These are phyloP conservation scores for Montipora foliosa DNA, from an alignment of 64 coral and sea anemone species.

Conservation along the genomic window DNA sequence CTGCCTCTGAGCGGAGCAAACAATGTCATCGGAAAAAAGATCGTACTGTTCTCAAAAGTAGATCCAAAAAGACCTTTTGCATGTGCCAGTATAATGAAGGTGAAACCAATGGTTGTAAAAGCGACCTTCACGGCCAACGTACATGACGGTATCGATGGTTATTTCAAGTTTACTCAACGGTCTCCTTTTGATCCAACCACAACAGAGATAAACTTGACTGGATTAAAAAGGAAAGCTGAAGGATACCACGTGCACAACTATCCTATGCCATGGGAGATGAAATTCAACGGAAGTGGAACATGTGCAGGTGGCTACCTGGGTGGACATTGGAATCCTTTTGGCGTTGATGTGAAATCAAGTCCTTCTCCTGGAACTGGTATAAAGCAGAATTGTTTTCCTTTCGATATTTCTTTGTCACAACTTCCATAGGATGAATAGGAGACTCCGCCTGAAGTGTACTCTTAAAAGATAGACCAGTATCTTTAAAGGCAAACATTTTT, in stretches of 20 bases:
- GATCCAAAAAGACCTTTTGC: constrained; percentile 47
- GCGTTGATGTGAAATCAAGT: constrained; percentile 60
- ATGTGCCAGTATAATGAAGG: constrained; percentile 72
- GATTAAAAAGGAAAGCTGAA: constrained; percentile 52
- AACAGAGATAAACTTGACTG: constrained; percentile 60
- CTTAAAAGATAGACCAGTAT: no score
- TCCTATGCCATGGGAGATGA: constrained; percentile 75
- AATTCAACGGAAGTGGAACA: constrained; percentile 28
- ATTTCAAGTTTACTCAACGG: constrained; percentile 65
- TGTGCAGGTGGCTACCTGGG: constrained; percentile 59
- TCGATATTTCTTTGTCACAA: not conserved
- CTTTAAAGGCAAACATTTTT: no score
- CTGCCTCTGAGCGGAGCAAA: constrained; percentile 32
- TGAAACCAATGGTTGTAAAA: constrained; percentile 62
- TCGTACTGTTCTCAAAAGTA: constrained; percentile 43
- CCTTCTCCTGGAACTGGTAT: constrained; percentile 78
- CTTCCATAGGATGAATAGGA: not conserved
- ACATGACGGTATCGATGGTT: constrained; percentile 71
- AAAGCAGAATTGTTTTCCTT: not conserved
- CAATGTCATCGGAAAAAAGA: constrained; percentile 63
- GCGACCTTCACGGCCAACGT: constrained; percentile 51
- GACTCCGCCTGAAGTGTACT: not conserved
- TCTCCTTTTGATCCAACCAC: constrained; percentile 81
- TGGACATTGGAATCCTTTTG: constrained; percentile 67
- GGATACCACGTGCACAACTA: constrained; percentile 87